Conservation (phyloP, 1,140 invertebrate genomes). For the Leptinotarsa defecta region DNA sequence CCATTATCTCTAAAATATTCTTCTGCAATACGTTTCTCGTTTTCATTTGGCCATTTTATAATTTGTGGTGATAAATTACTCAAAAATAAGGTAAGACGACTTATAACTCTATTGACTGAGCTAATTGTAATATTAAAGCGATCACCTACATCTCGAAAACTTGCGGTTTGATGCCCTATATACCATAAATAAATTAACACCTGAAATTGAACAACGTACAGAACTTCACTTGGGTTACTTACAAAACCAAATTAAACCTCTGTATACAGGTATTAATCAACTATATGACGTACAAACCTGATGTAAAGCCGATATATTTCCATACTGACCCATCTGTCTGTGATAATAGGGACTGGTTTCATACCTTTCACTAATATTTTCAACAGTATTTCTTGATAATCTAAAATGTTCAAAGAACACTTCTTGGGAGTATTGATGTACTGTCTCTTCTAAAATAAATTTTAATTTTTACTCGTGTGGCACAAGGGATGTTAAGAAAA, state of each 20-base stretch:
- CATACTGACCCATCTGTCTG: conserved; percentile 4
- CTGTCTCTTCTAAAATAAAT: conserved; percentile 14
- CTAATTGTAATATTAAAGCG: conserved; percentile 13
- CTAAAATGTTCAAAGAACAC: conserved; percentile 12
- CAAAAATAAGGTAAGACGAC: background rate
- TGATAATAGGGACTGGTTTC: background rate
- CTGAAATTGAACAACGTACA: background rate
- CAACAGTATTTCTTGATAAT: conserved; percentile 10
- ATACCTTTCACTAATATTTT: background rate
- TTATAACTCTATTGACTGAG: conserved; percentile 7
- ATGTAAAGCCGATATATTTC: background rate
- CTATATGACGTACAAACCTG: background rate
- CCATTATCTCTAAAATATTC: conserved; percentile 24
- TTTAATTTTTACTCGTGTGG: background rate
- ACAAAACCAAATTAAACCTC: background rate
- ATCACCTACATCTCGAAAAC: background rate
- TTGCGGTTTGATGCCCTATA: background rate
- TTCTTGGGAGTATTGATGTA: background rate
- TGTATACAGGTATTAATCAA: background rate
- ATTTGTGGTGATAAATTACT: background rate
- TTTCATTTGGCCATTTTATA: background rate
- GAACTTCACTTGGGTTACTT: background rate
- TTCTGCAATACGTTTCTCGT: background rate
- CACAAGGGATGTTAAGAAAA: no score
- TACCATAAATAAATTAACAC: background rate